Percentiles rank a stretch among this genome's conserved stretches.
Evolutionary conservation across 2,113 vertebrate species (phyloP).

Genomic region (Nerophis ophidion): DNA sequence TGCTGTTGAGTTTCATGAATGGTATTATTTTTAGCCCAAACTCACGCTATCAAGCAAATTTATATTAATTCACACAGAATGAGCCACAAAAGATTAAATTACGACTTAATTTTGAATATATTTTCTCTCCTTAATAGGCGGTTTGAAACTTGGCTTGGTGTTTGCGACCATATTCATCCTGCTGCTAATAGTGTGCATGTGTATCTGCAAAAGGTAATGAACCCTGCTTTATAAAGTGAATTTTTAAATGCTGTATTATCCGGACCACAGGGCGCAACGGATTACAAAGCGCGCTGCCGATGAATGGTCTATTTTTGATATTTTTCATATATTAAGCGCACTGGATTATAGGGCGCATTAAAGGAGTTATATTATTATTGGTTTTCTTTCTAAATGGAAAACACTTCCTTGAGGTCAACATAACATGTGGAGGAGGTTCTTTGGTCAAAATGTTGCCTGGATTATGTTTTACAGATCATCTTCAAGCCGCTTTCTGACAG

Average conservation of each 20-base stretch:
- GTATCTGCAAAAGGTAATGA: constrained; percentile 53
- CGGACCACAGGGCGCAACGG: background rate
- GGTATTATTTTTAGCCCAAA: constrained; percentile 25
- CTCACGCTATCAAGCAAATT: background rate
- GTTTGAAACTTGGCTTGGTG: constrained; percentile 43
- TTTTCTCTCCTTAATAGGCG: constrained; percentile 19
- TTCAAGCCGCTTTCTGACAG: too few species aligned
- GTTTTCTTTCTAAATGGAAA: too few species aligned
- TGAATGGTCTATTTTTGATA: too few species aligned
- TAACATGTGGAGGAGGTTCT: too few species aligned
- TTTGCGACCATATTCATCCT: constrained; percentile 30
- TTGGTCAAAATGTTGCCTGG: too few species aligned
- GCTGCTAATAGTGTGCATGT: constrained; percentile 26
- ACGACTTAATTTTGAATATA: background rate
- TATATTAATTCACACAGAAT: background rate
- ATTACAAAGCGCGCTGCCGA: too few species aligned
- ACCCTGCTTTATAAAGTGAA: background rate
- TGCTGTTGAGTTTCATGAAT: constrained; percentile 16
- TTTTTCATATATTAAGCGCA: too few species aligned
- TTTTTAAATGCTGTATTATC: background rate
- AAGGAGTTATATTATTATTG: too few species aligned
- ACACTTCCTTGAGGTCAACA: too few species aligned
- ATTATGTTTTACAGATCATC: too few species aligned
- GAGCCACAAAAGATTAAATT: background rate
- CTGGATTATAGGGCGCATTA: too few species aligned